Evolutionary conservation across 2,888 invertebrate species (phyloP).

Genomic region (Campoletis raptor): DNA sequence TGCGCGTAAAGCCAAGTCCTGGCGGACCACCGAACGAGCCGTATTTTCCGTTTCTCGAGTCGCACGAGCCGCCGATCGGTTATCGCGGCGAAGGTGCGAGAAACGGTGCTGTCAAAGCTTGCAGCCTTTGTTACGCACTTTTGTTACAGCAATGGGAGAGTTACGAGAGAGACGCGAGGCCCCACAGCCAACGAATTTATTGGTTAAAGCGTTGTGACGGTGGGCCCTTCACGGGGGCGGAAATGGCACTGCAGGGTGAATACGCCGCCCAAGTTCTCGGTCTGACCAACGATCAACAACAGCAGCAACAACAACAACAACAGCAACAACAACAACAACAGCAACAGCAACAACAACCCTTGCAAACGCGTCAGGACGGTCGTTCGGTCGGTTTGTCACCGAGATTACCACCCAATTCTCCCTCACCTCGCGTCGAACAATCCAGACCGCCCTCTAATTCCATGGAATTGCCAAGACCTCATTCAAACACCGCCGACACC

Average conservation of each 20-base stretch:
- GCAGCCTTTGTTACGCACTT: slow-evolving; percentile 94
- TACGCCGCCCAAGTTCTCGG: slow-evolving; percentile 96
- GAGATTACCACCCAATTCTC: slow-evolving; percentile 80
- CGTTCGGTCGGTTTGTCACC: slow-evolving; percentile 81
- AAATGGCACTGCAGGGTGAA: slow-evolving; percentile 95
- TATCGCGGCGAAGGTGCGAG: slow-evolving; percentile 86
- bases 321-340: slow-evolving; percentile 67
- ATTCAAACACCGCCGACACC: slow-evolving; percentile 78
- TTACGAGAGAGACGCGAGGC: slow-evolving; percentile 94
- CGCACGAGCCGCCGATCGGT: slow-evolving; percentile 94
- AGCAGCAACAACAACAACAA: slow-evolving; percentile 42
- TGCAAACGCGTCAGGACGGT: slow-evolving; percentile 74
- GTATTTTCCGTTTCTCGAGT: slow-evolving; percentile 96
- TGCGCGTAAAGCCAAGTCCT: slow-evolving; percentile 89
- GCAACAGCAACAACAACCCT: slow-evolving; percentile 70
- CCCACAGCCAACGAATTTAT: slow-evolving; percentile 94
- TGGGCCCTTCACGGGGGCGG: slow-evolving; percentile 95
- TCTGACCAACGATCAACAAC: slow-evolving; percentile 87
- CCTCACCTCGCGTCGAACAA: slow-evolving; percentile 80
- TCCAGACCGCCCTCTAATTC: slow-evolving; percentile 81
- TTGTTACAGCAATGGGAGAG: slow-evolving; percentile 96
- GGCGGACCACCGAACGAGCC: slow-evolving; percentile 90
- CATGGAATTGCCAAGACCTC: slow-evolving; percentile 80
- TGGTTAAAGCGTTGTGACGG: slow-evolving; percentile 97
- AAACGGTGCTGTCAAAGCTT: slow-evolving; percentile 88